Conservation (phyloP, 2,888 invertebrate genomes). For the Gymnosoma rotundatum region DNA sequence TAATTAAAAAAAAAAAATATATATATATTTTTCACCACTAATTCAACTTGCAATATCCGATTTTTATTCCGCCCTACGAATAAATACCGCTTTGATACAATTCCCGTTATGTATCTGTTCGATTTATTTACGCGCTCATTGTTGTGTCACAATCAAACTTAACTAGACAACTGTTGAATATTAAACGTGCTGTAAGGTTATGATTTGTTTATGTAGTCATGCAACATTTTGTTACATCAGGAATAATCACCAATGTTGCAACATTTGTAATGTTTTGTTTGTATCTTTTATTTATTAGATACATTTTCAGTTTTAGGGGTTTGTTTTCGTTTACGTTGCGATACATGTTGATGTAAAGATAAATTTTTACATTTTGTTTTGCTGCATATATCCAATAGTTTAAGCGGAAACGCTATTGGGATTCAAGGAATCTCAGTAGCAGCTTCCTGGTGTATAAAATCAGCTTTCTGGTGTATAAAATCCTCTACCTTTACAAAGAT, state of each 20-base stretch:
- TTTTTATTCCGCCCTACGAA: conserved; percentile 16
- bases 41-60: neutral
- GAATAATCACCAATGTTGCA: conserved; percentile 60
- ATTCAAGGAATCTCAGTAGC: too few species aligned
- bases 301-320: conserved; percentile 38
- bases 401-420: too few species aligned
- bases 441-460: too few species aligned
- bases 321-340: neutral
- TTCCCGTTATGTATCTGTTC: neutral
- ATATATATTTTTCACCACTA: neutral
- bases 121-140: conserved; percentile 6
- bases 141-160: conserved; percentile 48
- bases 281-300: conserved; percentile 3
- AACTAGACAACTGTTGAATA: conserved; percentile 56
- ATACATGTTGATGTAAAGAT: conserved; percentile 36
- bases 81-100: neutral
- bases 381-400: too few species aligned
- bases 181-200: conserved; percentile 46
- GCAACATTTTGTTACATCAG: conserved; percentile 43
- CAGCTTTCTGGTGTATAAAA: too few species aligned
- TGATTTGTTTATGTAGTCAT: conserved; percentile 29
- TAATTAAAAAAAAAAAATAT: too few species aligned
- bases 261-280: conserved; percentile 43
- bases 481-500: too few species aligned
- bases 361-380: too few species aligned